Evolutionary conservation across 1,140 invertebrate genomes (phyloP).

Genomic region (Gyrodactylus salaris): DNA sequence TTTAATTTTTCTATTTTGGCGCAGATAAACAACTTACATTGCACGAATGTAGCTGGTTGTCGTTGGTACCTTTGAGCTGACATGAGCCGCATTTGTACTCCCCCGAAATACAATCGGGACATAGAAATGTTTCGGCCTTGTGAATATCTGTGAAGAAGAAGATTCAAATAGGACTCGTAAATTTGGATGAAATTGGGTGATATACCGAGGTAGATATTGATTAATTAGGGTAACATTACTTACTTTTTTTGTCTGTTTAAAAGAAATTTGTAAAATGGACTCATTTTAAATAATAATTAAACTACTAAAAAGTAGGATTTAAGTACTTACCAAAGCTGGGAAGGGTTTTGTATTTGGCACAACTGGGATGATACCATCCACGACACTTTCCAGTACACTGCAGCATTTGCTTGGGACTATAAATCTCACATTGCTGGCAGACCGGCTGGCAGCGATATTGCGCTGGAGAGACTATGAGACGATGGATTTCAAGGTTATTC

Average conservation of each 20-base stretch:
- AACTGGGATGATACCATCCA: neutral
- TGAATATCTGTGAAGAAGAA: neutral
- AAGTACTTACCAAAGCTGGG: neutral
- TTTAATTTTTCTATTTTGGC: too few species aligned
- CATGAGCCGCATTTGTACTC: neutral
- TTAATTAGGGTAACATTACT: neutral
- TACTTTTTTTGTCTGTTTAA: neutral
- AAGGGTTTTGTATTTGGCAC: neutral
- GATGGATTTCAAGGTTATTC: neutral
- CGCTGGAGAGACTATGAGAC: neutral
- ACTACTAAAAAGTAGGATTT: neutral
- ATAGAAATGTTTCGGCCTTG: neutral
- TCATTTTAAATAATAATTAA: too few species aligned
- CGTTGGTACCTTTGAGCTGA: neutral
- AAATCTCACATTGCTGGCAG: neutral
- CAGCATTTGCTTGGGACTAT: neutral
- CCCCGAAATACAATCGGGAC: neutral
- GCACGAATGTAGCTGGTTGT: neutral
- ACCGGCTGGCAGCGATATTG: conserved; percentile 1
- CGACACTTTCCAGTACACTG: conserved; percentile 3
- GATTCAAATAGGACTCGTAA: too few species aligned
- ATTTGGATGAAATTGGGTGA: too few species aligned
- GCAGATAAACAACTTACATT: too few species aligned
- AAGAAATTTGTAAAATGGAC: neutral
- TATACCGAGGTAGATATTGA: neutral